These are phyloP conservation scores for Eurystomus glaucurus DNA, from an alignment of 2,797 vertebrate genomes.

Conservation along the genomic window DNA sequence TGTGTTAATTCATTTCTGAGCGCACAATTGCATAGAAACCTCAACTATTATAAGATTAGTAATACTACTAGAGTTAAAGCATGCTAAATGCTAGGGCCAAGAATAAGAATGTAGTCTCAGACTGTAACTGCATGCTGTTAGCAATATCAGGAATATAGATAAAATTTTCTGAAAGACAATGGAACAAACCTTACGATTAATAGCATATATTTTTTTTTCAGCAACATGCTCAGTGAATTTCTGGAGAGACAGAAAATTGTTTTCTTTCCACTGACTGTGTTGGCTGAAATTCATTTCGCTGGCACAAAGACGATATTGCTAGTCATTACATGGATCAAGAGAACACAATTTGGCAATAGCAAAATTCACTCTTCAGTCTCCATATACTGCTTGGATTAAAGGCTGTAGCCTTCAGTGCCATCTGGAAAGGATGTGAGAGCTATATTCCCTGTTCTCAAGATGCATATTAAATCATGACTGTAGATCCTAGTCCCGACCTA, in stretches of 20 bases:
- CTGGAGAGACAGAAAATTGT: not conserved
- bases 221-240: not conserved
- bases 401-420: not conserved
- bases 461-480: not conserved
- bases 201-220: not conserved
- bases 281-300: not conserved
- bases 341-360: not conserved
- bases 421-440: not conserved
- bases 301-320: not conserved
- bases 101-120: not conserved
- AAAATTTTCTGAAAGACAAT: not conserved
- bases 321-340: slow-evolving; percentile 25
- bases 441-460: not conserved
- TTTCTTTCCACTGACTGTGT: not conserved
- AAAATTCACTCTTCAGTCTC: not conserved
- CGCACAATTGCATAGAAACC: not conserved
- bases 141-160: not conserved
- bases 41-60: not conserved
- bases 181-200: not conserved
- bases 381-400: not conserved
- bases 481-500: not conserved
- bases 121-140: not conserved
- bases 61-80: not conserved
- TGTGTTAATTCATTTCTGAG: not conserved
- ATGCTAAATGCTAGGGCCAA: not conserved